Percentiles rank a stretch among this genome's conserved stretches.
These are phyloP conservation scores for Allobates femoralis DNA, from an alignment of 2,797 vertebrate species.

Conservation along the genomic window DNA sequence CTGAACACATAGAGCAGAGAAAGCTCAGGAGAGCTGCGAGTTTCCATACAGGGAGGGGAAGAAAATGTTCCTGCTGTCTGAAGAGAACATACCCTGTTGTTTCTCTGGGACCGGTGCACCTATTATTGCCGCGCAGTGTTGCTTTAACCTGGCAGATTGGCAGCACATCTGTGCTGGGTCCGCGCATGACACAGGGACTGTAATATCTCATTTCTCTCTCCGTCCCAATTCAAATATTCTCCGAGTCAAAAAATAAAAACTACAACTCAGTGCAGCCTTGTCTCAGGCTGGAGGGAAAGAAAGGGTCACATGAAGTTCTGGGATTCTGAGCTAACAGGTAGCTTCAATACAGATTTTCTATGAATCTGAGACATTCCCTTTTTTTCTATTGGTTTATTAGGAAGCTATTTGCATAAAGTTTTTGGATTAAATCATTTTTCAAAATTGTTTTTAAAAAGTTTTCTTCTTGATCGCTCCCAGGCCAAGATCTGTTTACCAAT, in stretches of 20 bases:
- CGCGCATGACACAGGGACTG: slow-evolving; percentile 39
- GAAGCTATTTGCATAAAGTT: no score
- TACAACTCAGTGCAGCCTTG: slow-evolving; percentile 17
- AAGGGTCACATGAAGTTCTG: slow-evolving; percentile 27
- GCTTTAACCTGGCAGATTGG: slow-evolving; percentile 45
- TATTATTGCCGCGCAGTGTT: slow-evolving; percentile 30
- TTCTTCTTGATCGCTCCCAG: no score
- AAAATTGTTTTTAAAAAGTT: no score
- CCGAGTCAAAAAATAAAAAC: slow-evolving; percentile 35
- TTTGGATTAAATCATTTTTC: no score
- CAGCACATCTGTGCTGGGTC: slow-evolving; percentile 34
- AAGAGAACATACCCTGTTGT: slow-evolving; percentile 24
- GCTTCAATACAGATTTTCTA: neutral
- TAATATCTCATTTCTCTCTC: slow-evolving; percentile 46
- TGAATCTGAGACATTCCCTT: neutral
- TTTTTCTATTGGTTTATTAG: neutral
- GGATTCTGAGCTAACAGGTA: neutral
- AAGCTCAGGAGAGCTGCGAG: neutral
- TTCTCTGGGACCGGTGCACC: slow-evolving; percentile 23
- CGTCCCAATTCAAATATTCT: slow-evolving; percentile 47
- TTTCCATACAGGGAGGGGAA: slow-evolving; percentile 16
- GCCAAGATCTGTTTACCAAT: no score
- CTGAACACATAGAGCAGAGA: neutral
- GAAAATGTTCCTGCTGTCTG: slow-evolving; percentile 19
- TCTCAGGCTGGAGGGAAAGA: slow-evolving; percentile 3